phyloP scores from a whole-genome alignment of 1,140 invertebrate species.

The Lepidotrigona ventralis region DNA sequence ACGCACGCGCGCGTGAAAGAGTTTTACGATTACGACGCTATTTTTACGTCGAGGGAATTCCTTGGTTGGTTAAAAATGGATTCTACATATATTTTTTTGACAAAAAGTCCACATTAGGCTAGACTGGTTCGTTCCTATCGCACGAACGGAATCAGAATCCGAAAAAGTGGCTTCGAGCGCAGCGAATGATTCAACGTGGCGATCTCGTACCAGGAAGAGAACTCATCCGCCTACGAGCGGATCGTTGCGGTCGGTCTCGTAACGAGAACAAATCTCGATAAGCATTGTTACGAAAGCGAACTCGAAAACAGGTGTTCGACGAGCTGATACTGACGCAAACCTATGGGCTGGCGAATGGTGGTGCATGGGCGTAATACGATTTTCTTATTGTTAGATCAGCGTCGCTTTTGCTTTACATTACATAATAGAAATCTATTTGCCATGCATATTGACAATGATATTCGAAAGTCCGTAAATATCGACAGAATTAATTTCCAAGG shows the following conservation, averaged over 20 bases:
- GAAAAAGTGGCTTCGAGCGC: too few relatives aligned
- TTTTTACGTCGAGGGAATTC: not conserved
- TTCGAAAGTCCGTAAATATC: not conserved
- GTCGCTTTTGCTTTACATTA: not conserved
- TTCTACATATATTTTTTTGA: not conserved
- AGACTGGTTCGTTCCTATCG: not conserved
- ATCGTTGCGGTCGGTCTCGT: conserved; percentile 9
- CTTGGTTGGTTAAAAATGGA: not conserved
- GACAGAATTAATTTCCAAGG: not conserved
- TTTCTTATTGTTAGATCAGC: not conserved
- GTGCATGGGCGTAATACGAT: not conserved
- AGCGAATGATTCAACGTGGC: not conserved
- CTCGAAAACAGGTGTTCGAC: conserved; percentile 44
- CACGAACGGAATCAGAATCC: not conserved
- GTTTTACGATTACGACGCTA: not conserved
- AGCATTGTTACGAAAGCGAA: conserved; percentile 48
- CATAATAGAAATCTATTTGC: not conserved
- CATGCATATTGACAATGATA: not conserved
- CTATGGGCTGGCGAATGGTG: not conserved
- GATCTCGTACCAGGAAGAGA: conserved; percentile 46
- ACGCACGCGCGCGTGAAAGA: too few relatives aligned
- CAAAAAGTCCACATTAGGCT: not conserved
- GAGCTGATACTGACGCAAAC: conserved; percentile 19
- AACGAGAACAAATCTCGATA: conserved; percentile 50
- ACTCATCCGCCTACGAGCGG: conserved; percentile 38